These are phyloP conservation scores for Sus cebifrons DNA, from an alignment of 2,797 vertebrate species.

Conservation along the genomic window DNA sequence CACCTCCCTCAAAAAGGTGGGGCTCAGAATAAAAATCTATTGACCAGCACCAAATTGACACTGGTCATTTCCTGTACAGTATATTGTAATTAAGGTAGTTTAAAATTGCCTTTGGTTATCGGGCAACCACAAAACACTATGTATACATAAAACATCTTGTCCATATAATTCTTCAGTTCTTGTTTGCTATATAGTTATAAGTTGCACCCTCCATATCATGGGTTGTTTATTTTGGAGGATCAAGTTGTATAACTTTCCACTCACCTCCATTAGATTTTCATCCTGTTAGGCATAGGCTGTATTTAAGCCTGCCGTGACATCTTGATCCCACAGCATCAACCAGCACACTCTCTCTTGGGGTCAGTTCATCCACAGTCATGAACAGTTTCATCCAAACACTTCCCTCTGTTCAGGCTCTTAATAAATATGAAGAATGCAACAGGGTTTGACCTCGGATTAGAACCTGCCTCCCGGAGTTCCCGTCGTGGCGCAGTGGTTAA, in stretches of 20 bases:
- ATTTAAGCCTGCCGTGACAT: neutral
- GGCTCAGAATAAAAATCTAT: constrained; percentile 35
- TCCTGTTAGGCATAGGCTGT: neutral
- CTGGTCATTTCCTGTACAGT: neutral
- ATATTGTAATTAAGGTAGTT: neutral
- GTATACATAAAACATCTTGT: neutral
- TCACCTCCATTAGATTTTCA: neutral
- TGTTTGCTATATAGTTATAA: neutral
- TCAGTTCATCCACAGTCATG: neutral
- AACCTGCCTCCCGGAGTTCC: neutral
- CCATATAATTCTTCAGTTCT: neutral
- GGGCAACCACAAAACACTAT: neutral
- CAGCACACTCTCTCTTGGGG: neutral
- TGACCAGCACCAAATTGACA: neutral
- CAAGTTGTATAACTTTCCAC: neutral
- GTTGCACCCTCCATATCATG: neutral
- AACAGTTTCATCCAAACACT: neutral
- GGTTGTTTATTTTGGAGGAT: neutral
- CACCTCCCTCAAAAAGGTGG: neutral
- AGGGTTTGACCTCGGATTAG: neutral
- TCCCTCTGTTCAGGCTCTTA: neutral
- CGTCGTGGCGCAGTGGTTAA: no score
- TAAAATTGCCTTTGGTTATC: constrained; percentile 1
- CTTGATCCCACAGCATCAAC: neutral
- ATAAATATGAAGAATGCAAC: neutral